Evolutionary conservation across 53 echinoderm and acorn worm genomes (phyloP).

Genomic region (Astropecten irregularis): DNA sequence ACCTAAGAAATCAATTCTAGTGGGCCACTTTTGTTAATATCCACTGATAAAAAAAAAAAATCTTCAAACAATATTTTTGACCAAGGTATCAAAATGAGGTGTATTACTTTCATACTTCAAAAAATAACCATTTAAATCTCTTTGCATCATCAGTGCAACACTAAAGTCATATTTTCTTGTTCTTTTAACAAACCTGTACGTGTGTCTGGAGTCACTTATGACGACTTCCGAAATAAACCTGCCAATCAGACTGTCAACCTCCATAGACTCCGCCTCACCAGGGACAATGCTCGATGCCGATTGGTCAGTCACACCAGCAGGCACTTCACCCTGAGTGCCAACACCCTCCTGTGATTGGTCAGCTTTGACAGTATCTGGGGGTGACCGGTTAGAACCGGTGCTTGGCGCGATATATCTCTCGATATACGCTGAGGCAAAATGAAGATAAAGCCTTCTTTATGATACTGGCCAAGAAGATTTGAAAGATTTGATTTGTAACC

Average conservation of each 20-base stretch:
- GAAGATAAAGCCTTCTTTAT: not conserved
- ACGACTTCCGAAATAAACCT: constrained; percentile 52
- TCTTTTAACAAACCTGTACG: constrained; percentile 51
- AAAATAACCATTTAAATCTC: too few relatives aligned
- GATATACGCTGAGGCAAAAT: constrained; percentile 3
- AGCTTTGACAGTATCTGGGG: not conserved
- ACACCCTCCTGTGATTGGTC: constrained; percentile 15
- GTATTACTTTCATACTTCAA: too few relatives aligned
- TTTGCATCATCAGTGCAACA: too few relatives aligned
- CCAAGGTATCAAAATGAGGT: too few relatives aligned
- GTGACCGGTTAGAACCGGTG: constrained; percentile 23
- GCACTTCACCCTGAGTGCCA: not conserved
- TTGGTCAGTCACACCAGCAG: not conserved
- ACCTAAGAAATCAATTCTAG: too few relatives aligned
- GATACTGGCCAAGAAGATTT: too few relatives aligned
- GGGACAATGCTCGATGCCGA: not conserved
- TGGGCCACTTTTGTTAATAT: too few relatives aligned
- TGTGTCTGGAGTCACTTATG: constrained; percentile 43
- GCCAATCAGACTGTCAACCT: constrained; percentile 29
- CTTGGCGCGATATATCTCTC: constrained; percentile 47
- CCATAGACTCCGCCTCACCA: not conserved
- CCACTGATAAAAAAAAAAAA: too few relatives aligned
- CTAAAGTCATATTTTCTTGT: not conserved
- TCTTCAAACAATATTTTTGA: too few relatives aligned
- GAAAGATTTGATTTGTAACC: too few relatives aligned